These are phyloP conservation scores for Drosophila erecta DNA, from an alignment of 1,140 invertebrate species.

Conservation along the genomic window DNA sequence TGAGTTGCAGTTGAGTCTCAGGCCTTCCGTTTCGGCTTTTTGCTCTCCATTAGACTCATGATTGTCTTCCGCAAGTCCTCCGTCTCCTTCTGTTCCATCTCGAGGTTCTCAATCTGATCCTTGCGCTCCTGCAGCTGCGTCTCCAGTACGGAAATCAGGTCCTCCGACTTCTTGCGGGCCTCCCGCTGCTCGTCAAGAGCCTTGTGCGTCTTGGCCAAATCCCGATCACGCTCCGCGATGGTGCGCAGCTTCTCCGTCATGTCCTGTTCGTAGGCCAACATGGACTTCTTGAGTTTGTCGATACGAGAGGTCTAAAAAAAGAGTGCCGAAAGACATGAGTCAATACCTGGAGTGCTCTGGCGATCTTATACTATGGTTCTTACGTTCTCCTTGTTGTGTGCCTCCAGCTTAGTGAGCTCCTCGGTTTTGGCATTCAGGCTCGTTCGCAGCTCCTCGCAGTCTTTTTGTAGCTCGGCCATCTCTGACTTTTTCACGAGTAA, in stretches of 20 bases:
- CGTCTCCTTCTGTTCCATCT: constrained; percentile 77
- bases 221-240: constrained; percentile 71
- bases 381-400: constrained; percentile 73
- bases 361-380: neutral
- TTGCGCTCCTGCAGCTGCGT: constrained; percentile 77
- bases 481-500: constrained; percentile 70
- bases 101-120: constrained; percentile 74
- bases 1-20: constrained; percentile 3
- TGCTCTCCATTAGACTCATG: constrained; percentile 83
- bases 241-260: constrained; percentile 75
- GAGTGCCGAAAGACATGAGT: neutral
- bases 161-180: constrained; percentile 75
- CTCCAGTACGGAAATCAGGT: constrained; percentile 73
- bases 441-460: constrained; percentile 60
- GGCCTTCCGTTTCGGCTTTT: constrained; percentile 79
- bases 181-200: constrained; percentile 75
- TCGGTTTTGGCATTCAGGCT: constrained; percentile 58
- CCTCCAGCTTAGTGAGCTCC: constrained; percentile 63
- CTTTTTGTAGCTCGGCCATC: constrained; percentile 54
- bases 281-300: constrained; percentile 76
- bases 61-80: constrained; percentile 83
- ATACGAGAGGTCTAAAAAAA: constrained; percentile 60
- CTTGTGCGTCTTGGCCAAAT: constrained; percentile 70
- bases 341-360: too few species aligned
- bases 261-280: constrained; percentile 71